Percentiles rank a stretch among this genome's conserved stretches.
Evolutionary conservation across 2,113 vertebrate species (phyloP).

Genomic region (Podarcis cretensis): DNA sequence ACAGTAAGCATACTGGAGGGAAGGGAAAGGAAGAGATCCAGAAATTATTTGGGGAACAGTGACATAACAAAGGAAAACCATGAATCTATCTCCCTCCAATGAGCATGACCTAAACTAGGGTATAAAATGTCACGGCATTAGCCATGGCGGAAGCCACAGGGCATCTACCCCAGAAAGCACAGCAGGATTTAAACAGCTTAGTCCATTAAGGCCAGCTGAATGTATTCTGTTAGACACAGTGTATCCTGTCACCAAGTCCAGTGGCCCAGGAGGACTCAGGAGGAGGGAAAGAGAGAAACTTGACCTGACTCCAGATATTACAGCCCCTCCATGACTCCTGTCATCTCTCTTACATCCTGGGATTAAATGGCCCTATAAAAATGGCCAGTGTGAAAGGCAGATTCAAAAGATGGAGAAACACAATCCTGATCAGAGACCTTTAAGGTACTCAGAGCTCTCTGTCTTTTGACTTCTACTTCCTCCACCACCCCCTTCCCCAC

Average conservation of each 20-base stretch:
- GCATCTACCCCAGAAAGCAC: background rate
- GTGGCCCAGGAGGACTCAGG: background rate
- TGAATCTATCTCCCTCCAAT: background rate
- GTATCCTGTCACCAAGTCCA: conserved; percentile 37
- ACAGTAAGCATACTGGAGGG: background rate
- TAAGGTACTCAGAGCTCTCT: conserved; percentile 26
- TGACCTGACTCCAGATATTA: conserved; percentile 47
- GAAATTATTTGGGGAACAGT: background rate
- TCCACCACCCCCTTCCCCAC: background rate
- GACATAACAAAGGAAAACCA: background rate
- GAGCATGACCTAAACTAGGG: background rate
- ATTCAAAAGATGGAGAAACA: conserved; percentile 60
- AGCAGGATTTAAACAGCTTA: background rate
- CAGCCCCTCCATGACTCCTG: conserved; percentile 32
- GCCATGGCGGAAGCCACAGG: background rate
- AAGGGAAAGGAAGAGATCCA: background rate
- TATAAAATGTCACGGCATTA: background rate
- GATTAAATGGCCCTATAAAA: conserved; percentile 67
- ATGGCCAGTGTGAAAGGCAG: conserved; percentile 58
- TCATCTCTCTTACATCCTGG: conserved; percentile 64
- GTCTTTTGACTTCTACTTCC: conserved; percentile 35
- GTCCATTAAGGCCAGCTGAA: background rate
- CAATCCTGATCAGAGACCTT: conserved; percentile 49
- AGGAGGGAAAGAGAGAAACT: conserved; percentile 27
- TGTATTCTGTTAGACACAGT: background rate